Conservation (phyloP, 2,113 vertebrate genomes). For the Condylura cristata region DNA sequence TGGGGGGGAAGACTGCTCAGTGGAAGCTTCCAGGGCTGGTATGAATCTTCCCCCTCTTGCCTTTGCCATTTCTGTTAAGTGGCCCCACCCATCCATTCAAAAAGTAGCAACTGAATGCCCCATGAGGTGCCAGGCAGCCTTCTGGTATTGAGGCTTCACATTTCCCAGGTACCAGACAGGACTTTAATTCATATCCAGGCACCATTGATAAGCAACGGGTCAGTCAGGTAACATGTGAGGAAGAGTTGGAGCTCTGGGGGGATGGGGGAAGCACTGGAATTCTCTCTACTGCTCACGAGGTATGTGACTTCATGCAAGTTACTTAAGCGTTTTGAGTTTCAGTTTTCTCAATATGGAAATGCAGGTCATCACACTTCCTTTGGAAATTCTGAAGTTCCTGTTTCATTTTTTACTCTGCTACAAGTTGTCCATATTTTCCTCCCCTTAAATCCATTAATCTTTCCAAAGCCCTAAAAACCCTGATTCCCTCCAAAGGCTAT, state of each 20-base stretch:
- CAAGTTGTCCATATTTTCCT: not conserved
- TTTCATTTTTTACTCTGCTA: slow-evolving; percentile 18
- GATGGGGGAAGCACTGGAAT: not conserved
- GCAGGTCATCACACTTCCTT: not conserved
- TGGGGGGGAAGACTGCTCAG: not conserved
- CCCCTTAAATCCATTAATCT: slow-evolving; percentile 8
- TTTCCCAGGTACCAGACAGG: not conserved
- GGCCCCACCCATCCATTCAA: not conserved
- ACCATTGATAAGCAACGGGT: not conserved
- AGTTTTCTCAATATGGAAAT: slow-evolving; percentile 33
- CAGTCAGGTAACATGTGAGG: not conserved
- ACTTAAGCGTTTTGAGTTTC: not conserved
- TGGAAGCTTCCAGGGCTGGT: not conserved
- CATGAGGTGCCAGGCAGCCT: not conserved
- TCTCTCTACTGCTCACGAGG: not conserved
- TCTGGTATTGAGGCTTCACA: not conserved
- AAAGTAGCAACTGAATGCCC: not conserved
- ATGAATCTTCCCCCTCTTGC: not conserved
- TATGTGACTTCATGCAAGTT: not conserved
- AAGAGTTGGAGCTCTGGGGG: not conserved
- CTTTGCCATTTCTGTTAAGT: slow-evolving; percentile 1
- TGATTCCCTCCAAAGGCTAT: not conserved
- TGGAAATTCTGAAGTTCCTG: slow-evolving; percentile 23
- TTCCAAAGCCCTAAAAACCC: slow-evolving; percentile 20
- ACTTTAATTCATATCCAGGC: not conserved